Percentiles rank a stretch among this genome's conserved stretches.
Conservation (phyloP, 2,888 invertebrate species). For the Phymatocera aterrima region DNA sequence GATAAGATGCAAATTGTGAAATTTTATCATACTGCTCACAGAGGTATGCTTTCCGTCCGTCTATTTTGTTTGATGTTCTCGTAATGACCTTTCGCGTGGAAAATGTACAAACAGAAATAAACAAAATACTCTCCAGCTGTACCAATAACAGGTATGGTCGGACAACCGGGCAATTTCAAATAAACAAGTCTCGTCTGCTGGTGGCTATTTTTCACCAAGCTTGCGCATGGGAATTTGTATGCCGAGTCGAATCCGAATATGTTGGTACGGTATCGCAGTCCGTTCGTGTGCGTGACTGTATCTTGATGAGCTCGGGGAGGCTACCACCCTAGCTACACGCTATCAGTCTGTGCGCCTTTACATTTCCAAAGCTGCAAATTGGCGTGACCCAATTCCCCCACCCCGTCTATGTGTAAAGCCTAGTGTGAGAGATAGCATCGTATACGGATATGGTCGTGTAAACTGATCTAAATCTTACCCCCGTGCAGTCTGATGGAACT, state of each 20-base stretch:
- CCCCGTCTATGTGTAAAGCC: not conserved
- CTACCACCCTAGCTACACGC: conserved; percentile 42
- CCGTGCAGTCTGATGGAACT: not conserved
- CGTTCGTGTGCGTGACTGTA: not conserved
- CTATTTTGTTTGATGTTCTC: not conserved
- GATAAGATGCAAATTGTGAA: not conserved
- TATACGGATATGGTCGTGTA: not conserved
- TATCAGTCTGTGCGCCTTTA: conserved; percentile 44
- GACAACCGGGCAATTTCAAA: conserved; percentile 8
- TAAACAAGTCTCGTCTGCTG: conserved; percentile 28
- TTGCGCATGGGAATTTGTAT: not conserved
- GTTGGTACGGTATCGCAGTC: not conserved
- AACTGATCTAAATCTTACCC: not conserved
- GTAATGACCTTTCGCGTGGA: not conserved
- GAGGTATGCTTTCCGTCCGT: not conserved
- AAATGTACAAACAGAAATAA: not conserved
- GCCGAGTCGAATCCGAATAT: not conserved
- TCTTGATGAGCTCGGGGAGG: not conserved
- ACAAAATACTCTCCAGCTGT: not conserved
- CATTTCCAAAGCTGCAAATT: conserved; percentile 56
- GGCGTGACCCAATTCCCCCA: conserved; percentile 56
- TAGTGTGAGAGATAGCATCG: not conserved
- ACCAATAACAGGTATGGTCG: conserved; percentile 13
- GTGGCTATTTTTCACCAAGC: conserved; percentile 26
- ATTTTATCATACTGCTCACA: not conserved